These are phyloP conservation scores for Leuciscus idus DNA, from an alignment of 2,113 vertebrate species.

Conservation along the genomic window DNA sequence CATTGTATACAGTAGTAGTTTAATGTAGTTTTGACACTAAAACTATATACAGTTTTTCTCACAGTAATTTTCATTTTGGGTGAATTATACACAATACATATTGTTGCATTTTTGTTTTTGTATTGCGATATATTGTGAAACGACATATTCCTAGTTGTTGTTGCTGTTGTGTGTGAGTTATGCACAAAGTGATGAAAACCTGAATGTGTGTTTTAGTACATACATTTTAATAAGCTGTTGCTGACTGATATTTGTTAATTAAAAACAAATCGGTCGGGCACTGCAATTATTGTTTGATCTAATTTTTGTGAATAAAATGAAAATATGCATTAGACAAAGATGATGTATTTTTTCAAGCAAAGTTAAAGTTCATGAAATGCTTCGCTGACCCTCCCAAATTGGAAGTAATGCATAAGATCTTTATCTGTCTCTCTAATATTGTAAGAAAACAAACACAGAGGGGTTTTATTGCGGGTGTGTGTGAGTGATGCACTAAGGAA, in stretches of 20 bases:
- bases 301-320: background rate
- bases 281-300: background rate
- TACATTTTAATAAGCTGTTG: background rate
- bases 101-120: no score
- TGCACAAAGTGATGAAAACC: background rate
- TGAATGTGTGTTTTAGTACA: background rate
- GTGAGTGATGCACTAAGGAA: background rate
- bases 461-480: background rate
- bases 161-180: background rate
- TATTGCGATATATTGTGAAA: no score
- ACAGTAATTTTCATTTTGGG: no score
- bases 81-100: no score
- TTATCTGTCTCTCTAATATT: background rate
- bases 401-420: no score
- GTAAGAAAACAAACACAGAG: background rate
- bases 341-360: background rate
- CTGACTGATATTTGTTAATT: background rate
- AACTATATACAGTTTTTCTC: no score
- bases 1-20: no score
- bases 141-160: background rate
- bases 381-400: background rate
- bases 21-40: no score
- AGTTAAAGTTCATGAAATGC: background rate
- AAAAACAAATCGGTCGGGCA: background rate
- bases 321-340: background rate